phyloP scores from a whole-genome alignment of 1,140 invertebrate genomes.

The Diachasma alloeum region DNA sequence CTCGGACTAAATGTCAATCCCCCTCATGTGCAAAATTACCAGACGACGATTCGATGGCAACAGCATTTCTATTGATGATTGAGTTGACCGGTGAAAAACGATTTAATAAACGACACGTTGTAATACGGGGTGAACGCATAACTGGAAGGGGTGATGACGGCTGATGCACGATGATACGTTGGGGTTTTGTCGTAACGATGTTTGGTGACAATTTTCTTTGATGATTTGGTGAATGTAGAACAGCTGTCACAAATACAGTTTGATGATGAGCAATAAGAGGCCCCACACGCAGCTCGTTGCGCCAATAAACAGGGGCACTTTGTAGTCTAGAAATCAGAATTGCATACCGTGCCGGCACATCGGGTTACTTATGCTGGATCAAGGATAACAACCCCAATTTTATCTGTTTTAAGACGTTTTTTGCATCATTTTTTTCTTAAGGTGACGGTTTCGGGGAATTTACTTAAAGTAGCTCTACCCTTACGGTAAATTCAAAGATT shows the following conservation, averaged over 20 bases:
- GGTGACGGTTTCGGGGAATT: no score
- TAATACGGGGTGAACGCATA: constrained; percentile 62
- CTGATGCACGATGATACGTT: constrained; percentile 61
- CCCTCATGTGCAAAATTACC: constrained; percentile 43
- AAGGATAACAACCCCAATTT: constrained; percentile 28
- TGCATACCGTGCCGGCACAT: constrained; percentile 61
- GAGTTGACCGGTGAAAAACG: constrained; percentile 58
- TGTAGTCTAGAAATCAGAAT: constrained; percentile 71
- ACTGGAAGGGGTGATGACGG: constrained; percentile 61
- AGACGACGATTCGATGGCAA: constrained; percentile 53
- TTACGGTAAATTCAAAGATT: no score
- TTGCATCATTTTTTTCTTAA: no score
- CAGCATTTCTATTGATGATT: constrained; percentile 58
- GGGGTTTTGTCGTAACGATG: constrained; percentile 61
- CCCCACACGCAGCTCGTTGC: constrained; percentile 77
- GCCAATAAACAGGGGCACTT: constrained; percentile 76
- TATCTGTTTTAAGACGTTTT: neutral
- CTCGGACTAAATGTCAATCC: neutral
- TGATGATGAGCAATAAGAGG: constrained; percentile 74
- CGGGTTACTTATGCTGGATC: constrained; percentile 37
- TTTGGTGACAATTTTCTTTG: constrained; percentile 38
- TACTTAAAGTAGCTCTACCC: no score
- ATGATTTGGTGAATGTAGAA: constrained; percentile 44
- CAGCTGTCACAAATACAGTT: constrained; percentile 75
- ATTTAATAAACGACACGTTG: constrained; percentile 64